Percentiles rank a stretch among this genome's conserved stretches.
These are phyloP conservation scores for Helicoverpa armigera DNA, from an alignment of 1,140 invertebrate species.

Conservation along the genomic window DNA sequence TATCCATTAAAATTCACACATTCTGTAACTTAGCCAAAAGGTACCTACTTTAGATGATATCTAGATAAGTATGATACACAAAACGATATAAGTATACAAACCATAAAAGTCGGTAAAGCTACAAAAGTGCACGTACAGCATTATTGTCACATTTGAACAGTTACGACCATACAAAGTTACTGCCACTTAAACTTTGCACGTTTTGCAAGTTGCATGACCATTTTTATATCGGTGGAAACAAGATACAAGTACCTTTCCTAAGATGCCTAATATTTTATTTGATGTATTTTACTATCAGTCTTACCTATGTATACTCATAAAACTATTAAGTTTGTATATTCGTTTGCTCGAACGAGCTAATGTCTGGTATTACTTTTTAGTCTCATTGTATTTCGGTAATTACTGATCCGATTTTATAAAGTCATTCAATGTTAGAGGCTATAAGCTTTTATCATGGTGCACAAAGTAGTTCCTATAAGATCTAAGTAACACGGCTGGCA, in stretches of 20 bases:
- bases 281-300: no score
- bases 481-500: no score
- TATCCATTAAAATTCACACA: not conserved
- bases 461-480: no score
- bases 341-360: no score
- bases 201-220: not conserved
- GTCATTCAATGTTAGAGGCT: no score
- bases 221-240: not conserved
- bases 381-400: no score
- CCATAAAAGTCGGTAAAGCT: not conserved
- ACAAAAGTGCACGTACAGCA: not conserved
- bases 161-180: conserved; percentile 31
- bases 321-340: no score
- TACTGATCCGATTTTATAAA: no score
- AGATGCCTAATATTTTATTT: not conserved
- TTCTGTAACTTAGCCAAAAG: not conserved
- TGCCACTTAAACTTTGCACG: conserved; percentile 24
- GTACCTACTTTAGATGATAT: not conserved
- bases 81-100: not conserved
- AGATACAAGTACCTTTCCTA: not conserved
- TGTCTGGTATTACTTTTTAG: no score
- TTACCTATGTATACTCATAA: no score
- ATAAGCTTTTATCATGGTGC: no score
- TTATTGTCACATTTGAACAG: conserved; percentile 1
- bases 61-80: conserved; percentile 1